Percentiles rank a stretch among this genome's conserved stretches.
These are phyloP conservation scores for Drosophila sechellia DNA, from an alignment of 1,140 invertebrate species.

Conservation along the genomic window DNA sequence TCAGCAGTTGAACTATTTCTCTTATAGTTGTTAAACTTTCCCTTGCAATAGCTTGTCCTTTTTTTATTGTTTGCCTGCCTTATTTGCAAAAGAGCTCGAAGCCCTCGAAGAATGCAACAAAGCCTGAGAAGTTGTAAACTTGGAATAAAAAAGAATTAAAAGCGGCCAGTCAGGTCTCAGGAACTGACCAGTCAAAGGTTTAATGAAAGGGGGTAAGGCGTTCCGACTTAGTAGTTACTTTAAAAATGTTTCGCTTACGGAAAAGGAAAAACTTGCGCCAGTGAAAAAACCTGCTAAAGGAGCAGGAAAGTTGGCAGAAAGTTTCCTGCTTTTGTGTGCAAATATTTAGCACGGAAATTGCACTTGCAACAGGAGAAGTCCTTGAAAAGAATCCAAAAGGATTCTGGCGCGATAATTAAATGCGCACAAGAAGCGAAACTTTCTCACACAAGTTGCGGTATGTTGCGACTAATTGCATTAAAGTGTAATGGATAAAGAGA, in stretches of 20 bases:
- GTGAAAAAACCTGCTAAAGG: not conserved
- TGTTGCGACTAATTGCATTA: slow-evolving; percentile 18
- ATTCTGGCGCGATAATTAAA: slow-evolving; percentile 29
- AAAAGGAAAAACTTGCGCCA: slow-evolving; percentile 9
- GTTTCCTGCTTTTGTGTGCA: slow-evolving; percentile 33
- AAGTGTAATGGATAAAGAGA: slow-evolving; percentile 1
- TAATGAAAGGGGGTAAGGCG: slow-evolving; percentile 39
- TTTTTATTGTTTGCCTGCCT: slow-evolving; percentile 13
- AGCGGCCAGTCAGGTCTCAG: slow-evolving; percentile 21
- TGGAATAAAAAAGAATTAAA: slow-evolving; percentile 32
- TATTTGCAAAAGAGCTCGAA: slow-evolving; percentile 35
- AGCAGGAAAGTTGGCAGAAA: slow-evolving; percentile 11
- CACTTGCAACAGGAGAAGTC: slow-evolving; percentile 24
- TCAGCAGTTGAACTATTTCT: not conserved
- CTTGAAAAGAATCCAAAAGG: slow-evolving; percentile 18
- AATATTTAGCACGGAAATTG: slow-evolving; percentile 44
- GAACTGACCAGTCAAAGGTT: slow-evolving; percentile 19
- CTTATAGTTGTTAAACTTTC: slow-evolving; percentile 21
- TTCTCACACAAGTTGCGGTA: slow-evolving; percentile 5
- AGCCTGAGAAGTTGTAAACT: slow-evolving; percentile 34
- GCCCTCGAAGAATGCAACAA: slow-evolving; percentile 37
- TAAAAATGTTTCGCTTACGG: slow-evolving; percentile 27
- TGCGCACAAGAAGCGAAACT: slow-evolving; percentile 12
- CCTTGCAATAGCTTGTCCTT: slow-evolving; percentile 5
- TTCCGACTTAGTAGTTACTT: slow-evolving; percentile 32